Base-by-base conservation (phyloP, 2,888 invertebrate genomes). In the Calameuta idolon region DNA sequence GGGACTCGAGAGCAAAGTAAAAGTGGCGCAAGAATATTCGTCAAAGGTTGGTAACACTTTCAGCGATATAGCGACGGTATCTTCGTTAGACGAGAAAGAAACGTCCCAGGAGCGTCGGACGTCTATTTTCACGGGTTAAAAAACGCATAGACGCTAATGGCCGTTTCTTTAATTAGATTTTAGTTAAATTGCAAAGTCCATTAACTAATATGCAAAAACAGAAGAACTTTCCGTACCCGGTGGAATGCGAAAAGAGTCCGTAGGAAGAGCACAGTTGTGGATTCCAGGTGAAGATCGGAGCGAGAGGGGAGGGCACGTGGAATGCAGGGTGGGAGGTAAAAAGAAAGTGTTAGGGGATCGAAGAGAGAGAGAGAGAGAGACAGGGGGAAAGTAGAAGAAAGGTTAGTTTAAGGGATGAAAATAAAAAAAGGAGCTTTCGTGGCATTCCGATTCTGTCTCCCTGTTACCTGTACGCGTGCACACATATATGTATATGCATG, bases 161-260 rank as follows among this genome's bases (percentile, higher is more conserved):
- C 75, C 73, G 73, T 77, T 79, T 78, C 79, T 79, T 81, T 82
- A 83, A 86, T 85, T 85, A 82, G 77, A 84, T 84, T 80, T 81
- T 77, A 79, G 79, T 79, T 83, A 80, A 86, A 85, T 83, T 83
- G 81, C 80, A 75, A 81, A 83, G 81, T 82, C 80, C 81, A 85
- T 83, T 82, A 84, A 85, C 80, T 82, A 80, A 81, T 83, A 83
- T 84, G 79, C 81, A 81, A 81, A 80, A 69, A 40, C 77, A 79
- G 23, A 76, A 75, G 55, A 79, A 76, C 75, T 74, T 79, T 81
- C 79, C 34, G 78, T 80, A 12, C 71, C 71, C 23, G 23, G 23
- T 0, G 55, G 55, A 55, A 55, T 55, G 55, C 23, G 23, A 9
- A 23, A 12, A 2, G 55, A 55, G 23, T 55, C 1, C 23, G 55